Conservation (phyloP, 2,797 vertebrate genomes). For the Oreochromis grahami region DNA sequence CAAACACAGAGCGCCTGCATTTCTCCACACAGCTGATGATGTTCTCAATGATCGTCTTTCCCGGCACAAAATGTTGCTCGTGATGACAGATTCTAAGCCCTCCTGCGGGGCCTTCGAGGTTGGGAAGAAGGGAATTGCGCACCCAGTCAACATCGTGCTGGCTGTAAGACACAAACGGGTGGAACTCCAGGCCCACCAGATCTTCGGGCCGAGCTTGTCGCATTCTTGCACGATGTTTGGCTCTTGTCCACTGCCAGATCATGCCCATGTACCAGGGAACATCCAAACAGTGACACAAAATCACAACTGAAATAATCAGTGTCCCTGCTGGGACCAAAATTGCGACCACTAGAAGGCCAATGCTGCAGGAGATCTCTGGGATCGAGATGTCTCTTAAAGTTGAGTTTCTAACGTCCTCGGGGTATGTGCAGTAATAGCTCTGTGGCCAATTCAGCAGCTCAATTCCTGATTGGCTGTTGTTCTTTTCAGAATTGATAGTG, state of each 20-base stretch:
- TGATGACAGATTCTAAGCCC: constrained; percentile 81
- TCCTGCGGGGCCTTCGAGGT: constrained; percentile 70
- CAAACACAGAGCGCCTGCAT: constrained; percentile 85
- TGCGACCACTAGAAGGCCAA: constrained; percentile 65
- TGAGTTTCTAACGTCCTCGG: constrained; percentile 62
- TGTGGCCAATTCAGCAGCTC: constrained; percentile 79
- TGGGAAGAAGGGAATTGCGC: constrained; percentile 75
- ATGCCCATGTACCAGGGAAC: constrained; percentile 86
- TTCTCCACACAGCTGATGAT: constrained; percentile 87
- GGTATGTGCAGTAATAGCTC: constrained; percentile 80
- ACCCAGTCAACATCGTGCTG: constrained; percentile 83
- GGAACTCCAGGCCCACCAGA: constrained; percentile 72
- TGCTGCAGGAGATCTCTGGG: constrained; percentile 76
- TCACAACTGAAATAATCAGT: constrained; percentile 37
- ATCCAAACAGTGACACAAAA: constrained; percentile 78
- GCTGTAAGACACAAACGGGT: constrained; percentile 90
- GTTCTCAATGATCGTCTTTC: constrained; percentile 86
- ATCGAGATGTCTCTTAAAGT: constrained; percentile 72
- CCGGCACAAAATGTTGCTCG: constrained; percentile 84
- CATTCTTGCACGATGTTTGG: constrained; percentile 72
- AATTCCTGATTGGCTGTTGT: neutral
- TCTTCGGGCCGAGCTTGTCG: constrained; percentile 45
- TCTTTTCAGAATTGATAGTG: constrained; percentile 4
- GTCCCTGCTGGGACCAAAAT: constrained; percentile 69
- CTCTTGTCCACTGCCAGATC: constrained; percentile 85